These are phyloP conservation scores for Rugalucina vietnamica DNA, from an alignment of 2,888 invertebrate species.

Conservation along the genomic window DNA sequence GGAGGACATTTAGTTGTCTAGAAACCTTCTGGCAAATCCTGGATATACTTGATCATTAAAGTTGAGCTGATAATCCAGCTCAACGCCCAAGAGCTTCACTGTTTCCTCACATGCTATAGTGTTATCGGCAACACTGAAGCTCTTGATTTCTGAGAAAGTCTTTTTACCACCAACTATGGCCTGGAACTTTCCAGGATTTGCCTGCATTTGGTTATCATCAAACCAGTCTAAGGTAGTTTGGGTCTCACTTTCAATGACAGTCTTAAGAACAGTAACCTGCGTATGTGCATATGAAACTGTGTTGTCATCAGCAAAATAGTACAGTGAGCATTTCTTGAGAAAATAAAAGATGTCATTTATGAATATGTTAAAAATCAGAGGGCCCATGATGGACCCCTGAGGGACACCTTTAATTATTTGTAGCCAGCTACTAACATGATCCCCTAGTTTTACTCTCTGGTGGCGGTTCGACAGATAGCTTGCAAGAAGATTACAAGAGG, in stretches of 20 bases:
- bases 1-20: constrained; percentile 8
- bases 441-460: neutral
- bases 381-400: constrained; percentile 3
- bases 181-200: neutral
- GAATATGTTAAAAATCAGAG: neutral
- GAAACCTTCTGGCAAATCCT: constrained; percentile 8
- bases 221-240: neutral
- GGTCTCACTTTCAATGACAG: neutral
- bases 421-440: neutral
- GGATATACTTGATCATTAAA: neutral
- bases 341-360: neutral
- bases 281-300: neutral
- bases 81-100: neutral
- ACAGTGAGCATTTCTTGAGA: neutral
- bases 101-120: neutral
- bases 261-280: neutral
- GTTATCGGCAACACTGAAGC: neutral
- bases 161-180: neutral
- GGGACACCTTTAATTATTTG: neutral
- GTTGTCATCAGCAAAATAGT: neutral
- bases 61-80: neutral
- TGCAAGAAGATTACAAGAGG: neutral
- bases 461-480: neutral
- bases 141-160: neutral
- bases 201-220: constrained; percentile 7